Evolutionary conservation across 2,113 vertebrate species (phyloP).

Genomic region (Forbesichthys agassizii): DNA sequence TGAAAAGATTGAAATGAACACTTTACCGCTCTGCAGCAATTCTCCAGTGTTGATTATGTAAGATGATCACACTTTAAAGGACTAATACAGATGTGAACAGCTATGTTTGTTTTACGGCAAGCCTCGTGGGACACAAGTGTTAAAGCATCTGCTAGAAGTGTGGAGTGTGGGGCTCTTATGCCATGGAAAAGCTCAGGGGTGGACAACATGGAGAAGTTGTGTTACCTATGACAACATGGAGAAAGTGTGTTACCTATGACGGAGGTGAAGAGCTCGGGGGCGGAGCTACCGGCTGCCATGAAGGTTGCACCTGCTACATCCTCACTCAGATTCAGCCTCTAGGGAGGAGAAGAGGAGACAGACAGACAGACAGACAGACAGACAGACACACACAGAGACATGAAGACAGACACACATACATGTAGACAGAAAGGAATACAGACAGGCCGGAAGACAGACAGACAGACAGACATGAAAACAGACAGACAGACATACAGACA

Average conservation of each 20-base stretch:
- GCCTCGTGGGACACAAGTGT: slow-evolving; percentile 7
- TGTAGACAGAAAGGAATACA: too few species aligned
- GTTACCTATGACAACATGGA: slow-evolving; percentile 42
- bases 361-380: background rate
- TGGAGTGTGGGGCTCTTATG: slow-evolving; percentile 67
- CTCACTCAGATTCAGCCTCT: slow-evolving; percentile 92
- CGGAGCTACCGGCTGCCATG: slow-evolving; percentile 95
- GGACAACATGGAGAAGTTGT: slow-evolving; percentile 63
- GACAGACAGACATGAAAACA: background rate
- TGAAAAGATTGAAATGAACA: too few species aligned
- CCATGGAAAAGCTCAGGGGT: slow-evolving; percentile 60
- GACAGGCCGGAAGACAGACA: background rate
- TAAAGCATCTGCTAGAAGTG: slow-evolving; percentile 13
- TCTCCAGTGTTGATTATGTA: slow-evolving; percentile 5
- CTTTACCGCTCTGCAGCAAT: background rate
- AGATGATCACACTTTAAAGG: slow-evolving; percentile 18
- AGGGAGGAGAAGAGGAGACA: slow-evolving; percentile 28
- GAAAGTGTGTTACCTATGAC: slow-evolving; percentile 83
- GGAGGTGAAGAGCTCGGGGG: slow-evolving; percentile 93
- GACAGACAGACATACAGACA: background rate
- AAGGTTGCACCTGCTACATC: slow-evolving; percentile 80
- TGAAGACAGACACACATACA: background rate
- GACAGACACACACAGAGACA: background rate
- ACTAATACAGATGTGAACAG: slow-evolving; percentile 6
- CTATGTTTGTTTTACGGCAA: slow-evolving; percentile 6